Base-by-base conservation (phyloP, 2,113 vertebrate species). In the Neomonachus schauinslandi region DNA sequence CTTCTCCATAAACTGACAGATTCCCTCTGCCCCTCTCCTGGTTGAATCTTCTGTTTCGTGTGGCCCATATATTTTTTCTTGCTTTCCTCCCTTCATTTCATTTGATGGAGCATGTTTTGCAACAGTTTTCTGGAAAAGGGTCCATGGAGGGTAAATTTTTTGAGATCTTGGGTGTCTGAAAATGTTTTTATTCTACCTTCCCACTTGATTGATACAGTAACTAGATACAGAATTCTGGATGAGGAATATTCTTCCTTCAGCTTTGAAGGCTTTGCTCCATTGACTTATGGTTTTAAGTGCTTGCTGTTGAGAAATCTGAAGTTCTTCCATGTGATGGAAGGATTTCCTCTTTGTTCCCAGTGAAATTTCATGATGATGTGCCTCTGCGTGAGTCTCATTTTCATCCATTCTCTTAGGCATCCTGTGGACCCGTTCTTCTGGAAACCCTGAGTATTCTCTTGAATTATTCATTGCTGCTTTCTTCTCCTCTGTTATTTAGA, bases 381-480 rank as follows among this genome's bases (percentile, higher is more conserved):
- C 36, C 24, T 96, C 46, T 63, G 42, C 55, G 28, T 82, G 83
- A 79, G 22, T 92, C 28, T 91, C 53, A 88, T 94, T 96, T 86
- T 81, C n/a, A 53, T 74, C 21, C 11, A 39, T 88, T 91, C 76
- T 91, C 24, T 88, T 65, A 36, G 53, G 19, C 61, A 93, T 89
- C 69, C 76, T 94, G 61, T 49, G 59, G 69, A 24, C 14, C 16
- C 51, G 53, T 90, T 71, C 19, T 67, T 91, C 67, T 96, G 71
- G 55, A 76, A 87, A 91, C 19, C 51, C 53, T 86, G 39, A 26
- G 61, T 39, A 88, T 96, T 55, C 77, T 94, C 69, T 91, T 84
- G 26, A 72, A 83, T 88, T 96, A 91, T 92, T 92, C 42, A 42
- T 84, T 79, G 61, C 16, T 91, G 16, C 51, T 91, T 95, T 97